Conservation (phyloP, 2,888 invertebrate genomes). For the Chloroclystis v-ata region DNA sequence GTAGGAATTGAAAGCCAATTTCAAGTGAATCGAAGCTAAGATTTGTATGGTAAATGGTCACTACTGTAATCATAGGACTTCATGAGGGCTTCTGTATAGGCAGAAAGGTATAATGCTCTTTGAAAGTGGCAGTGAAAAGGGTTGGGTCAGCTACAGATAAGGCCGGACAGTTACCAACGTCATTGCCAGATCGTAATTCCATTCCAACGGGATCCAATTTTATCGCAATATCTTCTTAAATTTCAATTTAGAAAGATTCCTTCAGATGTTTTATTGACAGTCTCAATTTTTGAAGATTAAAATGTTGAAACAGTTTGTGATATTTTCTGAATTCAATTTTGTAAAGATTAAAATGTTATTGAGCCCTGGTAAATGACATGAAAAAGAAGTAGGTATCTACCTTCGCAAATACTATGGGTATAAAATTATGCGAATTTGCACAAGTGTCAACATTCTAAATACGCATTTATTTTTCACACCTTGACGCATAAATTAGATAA, state of each 20-base stretch:
- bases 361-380: too few relatives aligned
- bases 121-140: constrained; percentile 65
- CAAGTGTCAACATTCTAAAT: constrained; percentile 10
- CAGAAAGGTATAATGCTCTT: constrained; percentile 38
- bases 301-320: constrained; percentile 14
- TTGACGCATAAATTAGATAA: constrained; percentile 13
- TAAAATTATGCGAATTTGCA: constrained; percentile 6
- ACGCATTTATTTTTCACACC: background rate
- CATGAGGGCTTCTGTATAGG: constrained; percentile 39
- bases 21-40: constrained; percentile 1
- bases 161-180: constrained; percentile 60
- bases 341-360: too few relatives aligned
- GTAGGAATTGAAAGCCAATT: constrained; percentile 4
- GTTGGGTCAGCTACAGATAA: constrained; percentile 68
- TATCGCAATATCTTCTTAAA: constrained; percentile 59
- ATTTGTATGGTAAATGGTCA: background rate
- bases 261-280: constrained; percentile 25
- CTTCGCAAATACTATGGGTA: too few relatives aligned
- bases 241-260: constrained; percentile 56
- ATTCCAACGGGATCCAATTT: constrained; percentile 48
- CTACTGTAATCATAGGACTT: constrained; percentile 27
- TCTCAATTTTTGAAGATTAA: constrained; percentile 25
- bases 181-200: constrained; percentile 67
- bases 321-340: constrained; percentile 3
- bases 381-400: too few relatives aligned